Conservation (phyloP, 2,797 vertebrate species). For the Yasuhikotakia modesta region DNA sequence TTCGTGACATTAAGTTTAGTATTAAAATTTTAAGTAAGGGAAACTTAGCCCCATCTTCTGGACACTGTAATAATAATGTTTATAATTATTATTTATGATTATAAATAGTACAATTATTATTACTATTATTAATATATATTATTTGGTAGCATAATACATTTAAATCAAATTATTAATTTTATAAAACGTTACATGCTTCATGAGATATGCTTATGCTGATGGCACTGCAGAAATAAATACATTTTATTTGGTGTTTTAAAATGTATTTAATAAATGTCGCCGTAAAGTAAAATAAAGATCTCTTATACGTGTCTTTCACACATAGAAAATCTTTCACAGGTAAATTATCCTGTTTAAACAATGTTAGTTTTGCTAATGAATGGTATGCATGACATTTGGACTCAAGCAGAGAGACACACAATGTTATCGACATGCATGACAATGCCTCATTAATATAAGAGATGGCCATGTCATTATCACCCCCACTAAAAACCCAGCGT, state of each 20-base stretch:
- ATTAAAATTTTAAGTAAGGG: background rate
- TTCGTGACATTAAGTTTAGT: background rate
- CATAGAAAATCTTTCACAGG: background rate
- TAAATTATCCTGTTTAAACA: background rate
- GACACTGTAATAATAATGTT: conserved; percentile 20
- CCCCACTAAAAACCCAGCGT: background rate
- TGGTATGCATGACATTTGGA: conserved; percentile 44
- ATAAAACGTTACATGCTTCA: too few species aligned
- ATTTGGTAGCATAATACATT: too few species aligned
- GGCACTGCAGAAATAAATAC: background rate
- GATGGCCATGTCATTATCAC: conserved; percentile 5
- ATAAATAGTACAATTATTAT: conserved; percentile 18
- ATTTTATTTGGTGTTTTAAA: too few species aligned
- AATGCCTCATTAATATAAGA: conserved; percentile 33
- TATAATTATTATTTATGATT: conserved; percentile 15
- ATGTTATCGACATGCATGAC: conserved; percentile 42
- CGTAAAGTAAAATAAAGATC: background rate
- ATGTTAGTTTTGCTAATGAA: conserved; percentile 55
- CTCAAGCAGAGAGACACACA: conserved; percentile 8
- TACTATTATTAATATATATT: background rate
- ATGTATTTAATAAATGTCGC: too few species aligned
- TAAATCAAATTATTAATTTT: too few species aligned
- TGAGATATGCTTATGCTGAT: background rate
- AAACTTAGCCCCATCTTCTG: conserved; percentile 56
- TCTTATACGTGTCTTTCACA: background rate